Conservation (phyloP, 2,113 vertebrate species). For the Podarcis raffonei region DNA sequence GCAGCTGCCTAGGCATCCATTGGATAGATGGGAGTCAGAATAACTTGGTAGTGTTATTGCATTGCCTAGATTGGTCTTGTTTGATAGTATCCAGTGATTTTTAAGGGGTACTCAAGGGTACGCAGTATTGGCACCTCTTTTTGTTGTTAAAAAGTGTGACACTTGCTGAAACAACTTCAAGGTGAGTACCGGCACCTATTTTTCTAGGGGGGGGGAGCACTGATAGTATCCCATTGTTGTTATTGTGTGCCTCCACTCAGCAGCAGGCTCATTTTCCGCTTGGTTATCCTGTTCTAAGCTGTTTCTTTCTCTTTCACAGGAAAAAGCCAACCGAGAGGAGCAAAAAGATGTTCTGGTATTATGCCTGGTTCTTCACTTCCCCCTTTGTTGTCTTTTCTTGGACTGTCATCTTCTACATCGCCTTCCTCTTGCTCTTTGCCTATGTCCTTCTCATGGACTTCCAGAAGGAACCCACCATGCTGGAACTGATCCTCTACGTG, state of each 20-base stretch:
- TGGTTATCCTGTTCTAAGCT: background rate
- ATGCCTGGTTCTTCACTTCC: conserved; percentile 83
- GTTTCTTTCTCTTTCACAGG: conserved; percentile 56
- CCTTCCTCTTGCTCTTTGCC: conserved; percentile 92
- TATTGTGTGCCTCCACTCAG: background rate
- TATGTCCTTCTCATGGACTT: conserved; percentile 93
- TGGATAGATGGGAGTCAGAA: background rate
- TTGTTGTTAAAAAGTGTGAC: no score
- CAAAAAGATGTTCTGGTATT: conserved; percentile 72
- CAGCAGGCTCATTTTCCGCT: background rate
- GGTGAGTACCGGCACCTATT: no score
- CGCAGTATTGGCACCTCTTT: no score
- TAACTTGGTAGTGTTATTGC: background rate
- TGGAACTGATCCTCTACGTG: conserved; percentile 88
- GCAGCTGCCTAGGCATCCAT: background rate
- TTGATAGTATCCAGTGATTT: background rate
- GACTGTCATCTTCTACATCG: conserved; percentile 93
- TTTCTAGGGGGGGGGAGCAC: no score
- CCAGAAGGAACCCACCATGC: conserved; percentile 81
- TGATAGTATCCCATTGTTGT: no score
- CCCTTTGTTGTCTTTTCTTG: conserved; percentile 96
- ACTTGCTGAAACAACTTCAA: no score
- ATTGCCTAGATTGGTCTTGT: background rate
- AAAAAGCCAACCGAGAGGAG: conserved; percentile 78
- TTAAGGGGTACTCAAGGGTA: no score